Evolutionary conservation across 2,113 vertebrate genomes (phyloP), one percentile per base, ranked within the genome.

Genomic region (Aramus guarauna): DNA sequence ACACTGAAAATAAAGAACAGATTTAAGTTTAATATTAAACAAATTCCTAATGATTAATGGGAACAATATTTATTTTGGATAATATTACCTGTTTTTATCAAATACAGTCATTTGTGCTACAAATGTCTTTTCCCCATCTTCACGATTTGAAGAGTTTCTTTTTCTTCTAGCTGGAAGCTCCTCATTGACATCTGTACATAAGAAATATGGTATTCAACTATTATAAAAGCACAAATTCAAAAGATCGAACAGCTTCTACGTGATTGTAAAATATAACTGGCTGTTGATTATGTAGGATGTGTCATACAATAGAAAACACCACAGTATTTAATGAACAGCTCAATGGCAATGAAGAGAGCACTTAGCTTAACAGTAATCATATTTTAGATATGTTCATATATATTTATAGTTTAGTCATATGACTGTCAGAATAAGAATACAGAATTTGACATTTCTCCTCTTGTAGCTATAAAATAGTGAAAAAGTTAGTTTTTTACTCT

Each of bases 41-140:
- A 60, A 85, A 82, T 32, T 55, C n/a, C 5, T 80, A 72, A 71
- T 9, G 6, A 82, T 52, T 73, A 84, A 13, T n/a, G 84, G 62
- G 93, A 77, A 19, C 37, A 68, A 3, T 34, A 48, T 23, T 81
- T 87, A 29, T 71, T 72, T 88, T 88, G 43, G 43, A 72, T n/a
- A 92, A 15, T 37, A 93, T 98, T 97, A 99, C 99, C 99, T 99
- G 96, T 99, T 99, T 98, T 99, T 99, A 98, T 99, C 99, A 98
- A 99, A 99, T 78, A 99, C 99, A 17, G 99, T 99, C 99, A 99
- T 99, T 97, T 99, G 99, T 96, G 99, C 99, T 95, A 99, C 98
- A 97, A 99, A 99, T 5, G 98, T 99, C 96, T 98, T 98, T 75
- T 99, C 99, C 12, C 98, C 99, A 77, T 99, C 99, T 72, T 99